phyloP scores from a whole-genome alignment of 2,888 invertebrate genomes.

The Biston stratarius region DNA sequence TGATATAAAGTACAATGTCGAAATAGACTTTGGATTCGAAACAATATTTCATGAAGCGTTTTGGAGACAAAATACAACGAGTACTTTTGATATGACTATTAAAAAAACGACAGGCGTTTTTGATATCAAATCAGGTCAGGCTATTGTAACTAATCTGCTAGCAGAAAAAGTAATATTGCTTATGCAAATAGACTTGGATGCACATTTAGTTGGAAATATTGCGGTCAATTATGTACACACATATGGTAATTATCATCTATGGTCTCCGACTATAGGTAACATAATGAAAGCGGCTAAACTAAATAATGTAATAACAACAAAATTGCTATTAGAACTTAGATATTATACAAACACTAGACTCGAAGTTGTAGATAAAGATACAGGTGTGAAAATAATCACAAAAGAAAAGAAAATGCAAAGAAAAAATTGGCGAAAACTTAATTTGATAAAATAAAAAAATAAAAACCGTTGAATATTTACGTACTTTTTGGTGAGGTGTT shows the following conservation, averaged over 20 bases:
- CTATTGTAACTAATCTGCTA: constrained; percentile 53
- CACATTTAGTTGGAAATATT: constrained; percentile 60
- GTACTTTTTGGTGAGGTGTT: too few relatives aligned
- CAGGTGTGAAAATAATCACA: constrained; percentile 45
- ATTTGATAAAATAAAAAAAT: constrained; percentile 10
- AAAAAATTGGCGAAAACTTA: constrained; percentile 33
- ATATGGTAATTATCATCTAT: constrained; percentile 74
- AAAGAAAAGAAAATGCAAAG: constrained; percentile 35
- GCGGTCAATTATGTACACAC: constrained; percentile 62
- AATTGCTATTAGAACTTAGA: constrained; percentile 63
- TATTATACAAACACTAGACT: constrained; percentile 64
- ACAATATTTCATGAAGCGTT: constrained; percentile 52
- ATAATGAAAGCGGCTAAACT: constrained; percentile 68
- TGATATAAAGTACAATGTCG: constrained; percentile 54
- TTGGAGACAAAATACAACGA: constrained; percentile 60
- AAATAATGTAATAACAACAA: constrained; percentile 63
- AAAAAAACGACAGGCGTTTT: constrained; percentile 54
- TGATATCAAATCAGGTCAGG: constrained; percentile 57
- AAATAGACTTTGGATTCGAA: constrained; percentile 55
- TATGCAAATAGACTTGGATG: constrained; percentile 59
- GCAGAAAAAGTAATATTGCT: constrained; percentile 62
- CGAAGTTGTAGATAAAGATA: constrained; percentile 57
- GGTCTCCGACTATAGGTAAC: constrained; percentile 61
- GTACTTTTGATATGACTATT: constrained; percentile 49
- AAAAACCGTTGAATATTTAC: neutral